Percentiles rank a stretch among this genome's conserved stretches.
phyloP scores from a whole-genome alignment of 2,888 invertebrate species.

The Drymonia ruficornis region DNA sequence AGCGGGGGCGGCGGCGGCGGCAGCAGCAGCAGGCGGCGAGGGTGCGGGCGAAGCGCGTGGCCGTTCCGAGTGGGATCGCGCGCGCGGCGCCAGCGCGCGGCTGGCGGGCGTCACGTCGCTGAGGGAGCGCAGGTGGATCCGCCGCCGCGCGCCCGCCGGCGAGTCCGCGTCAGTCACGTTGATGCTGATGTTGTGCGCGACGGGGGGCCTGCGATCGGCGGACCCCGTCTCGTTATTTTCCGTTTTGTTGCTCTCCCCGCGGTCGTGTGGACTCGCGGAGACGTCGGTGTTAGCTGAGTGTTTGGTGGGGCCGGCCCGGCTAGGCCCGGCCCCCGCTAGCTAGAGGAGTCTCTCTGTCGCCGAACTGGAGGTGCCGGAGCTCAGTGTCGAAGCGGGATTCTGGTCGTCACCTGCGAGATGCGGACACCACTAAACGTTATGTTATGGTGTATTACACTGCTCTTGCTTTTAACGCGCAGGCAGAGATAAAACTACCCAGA shows the following conservation, averaged over 20 bases:
- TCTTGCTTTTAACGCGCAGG: no score
- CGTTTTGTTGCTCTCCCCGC: constrained; percentile 48
- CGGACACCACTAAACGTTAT: background rate
- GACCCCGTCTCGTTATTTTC: constrained; percentile 46
- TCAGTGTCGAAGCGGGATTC: constrained; percentile 84
- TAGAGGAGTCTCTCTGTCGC: constrained; percentile 91
- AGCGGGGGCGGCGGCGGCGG: constrained; percentile 42
- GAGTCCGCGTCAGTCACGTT: constrained; percentile 77
- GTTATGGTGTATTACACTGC: background rate
- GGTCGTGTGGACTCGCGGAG: constrained; percentile 55
- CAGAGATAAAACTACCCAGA: no score
- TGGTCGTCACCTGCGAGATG: constrained; percentile 75
- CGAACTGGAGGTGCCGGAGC: constrained; percentile 88
- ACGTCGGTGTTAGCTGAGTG: constrained; percentile 57
- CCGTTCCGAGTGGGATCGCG: constrained; percentile 73
- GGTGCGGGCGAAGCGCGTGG: constrained; percentile 59
- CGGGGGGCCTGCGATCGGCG: constrained; percentile 41
- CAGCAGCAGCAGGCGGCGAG: constrained; percentile 36
- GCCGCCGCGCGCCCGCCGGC: constrained; percentile 68
- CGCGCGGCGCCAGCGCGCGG: constrained; percentile 64
- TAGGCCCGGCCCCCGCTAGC: constrained; percentile 88
- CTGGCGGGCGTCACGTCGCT: constrained; percentile 77
- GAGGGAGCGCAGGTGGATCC: constrained; percentile 74
- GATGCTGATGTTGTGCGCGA: constrained; percentile 70
- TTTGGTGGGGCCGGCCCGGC: constrained; percentile 81